Evolutionary conservation across 2,797 vertebrate genomes (phyloP).

Genomic region (Huso huso): DNA sequence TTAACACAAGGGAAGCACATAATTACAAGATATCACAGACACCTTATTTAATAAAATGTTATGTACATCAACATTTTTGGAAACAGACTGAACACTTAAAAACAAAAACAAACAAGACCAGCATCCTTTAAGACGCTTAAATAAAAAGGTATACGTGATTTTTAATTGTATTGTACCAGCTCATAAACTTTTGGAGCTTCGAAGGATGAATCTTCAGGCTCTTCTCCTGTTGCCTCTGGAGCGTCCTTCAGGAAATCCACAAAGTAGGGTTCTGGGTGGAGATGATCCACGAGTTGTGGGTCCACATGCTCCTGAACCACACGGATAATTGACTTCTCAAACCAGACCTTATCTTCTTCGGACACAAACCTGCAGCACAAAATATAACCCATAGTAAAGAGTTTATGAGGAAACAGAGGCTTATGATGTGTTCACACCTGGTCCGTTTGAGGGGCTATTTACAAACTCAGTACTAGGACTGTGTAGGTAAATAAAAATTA

Average conservation of each 20-base stretch:
- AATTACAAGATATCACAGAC: neutral
- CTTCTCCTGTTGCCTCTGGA: constrained; percentile 56
- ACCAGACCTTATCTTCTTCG: constrained; percentile 52
- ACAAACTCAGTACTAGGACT: too few relatives aligned
- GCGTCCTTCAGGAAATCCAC: constrained; percentile 58
- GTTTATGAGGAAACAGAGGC: too few relatives aligned
- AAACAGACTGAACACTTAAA: neutral
- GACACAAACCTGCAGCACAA: constrained; percentile 48
- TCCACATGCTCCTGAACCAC: constrained; percentile 44
- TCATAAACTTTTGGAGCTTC: constrained; percentile 58
- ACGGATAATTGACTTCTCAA: constrained; percentile 35
- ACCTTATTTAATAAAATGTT: too few relatives aligned
- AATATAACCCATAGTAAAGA: too few relatives aligned
- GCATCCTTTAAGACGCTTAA: neutral
- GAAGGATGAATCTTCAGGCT: constrained; percentile 47
- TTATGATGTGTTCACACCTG: too few relatives aligned
- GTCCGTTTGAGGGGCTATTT: too few relatives aligned
- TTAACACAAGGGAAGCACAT: neutral
- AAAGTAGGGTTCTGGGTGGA: constrained; percentile 50
- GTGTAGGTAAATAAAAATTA: too few relatives aligned
- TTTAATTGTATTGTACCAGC: constrained; percentile 35
- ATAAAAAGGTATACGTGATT: neutral
- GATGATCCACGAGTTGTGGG: neutral
- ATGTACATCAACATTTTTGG: too few relatives aligned
- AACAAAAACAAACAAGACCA: neutral